Percentiles rank a stretch among this genome's conserved stretches.
Evolutionary conservation across 2,113 vertebrate genomes (phyloP).

Genomic region (Aegotheles bennettii): DNA sequence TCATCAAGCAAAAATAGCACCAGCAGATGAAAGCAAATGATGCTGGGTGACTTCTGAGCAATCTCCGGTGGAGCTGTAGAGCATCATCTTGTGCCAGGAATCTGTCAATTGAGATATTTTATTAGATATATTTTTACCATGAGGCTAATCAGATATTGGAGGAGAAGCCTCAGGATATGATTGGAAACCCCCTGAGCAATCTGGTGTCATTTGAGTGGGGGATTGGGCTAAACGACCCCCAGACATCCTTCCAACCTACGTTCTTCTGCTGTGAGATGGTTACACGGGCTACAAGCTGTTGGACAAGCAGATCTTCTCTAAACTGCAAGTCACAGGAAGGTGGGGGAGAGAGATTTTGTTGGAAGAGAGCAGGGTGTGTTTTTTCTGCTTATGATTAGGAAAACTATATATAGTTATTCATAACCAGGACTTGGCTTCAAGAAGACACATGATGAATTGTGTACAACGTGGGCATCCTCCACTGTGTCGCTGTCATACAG

Average conservation of each 20-base stretch:
- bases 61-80: not conserved
- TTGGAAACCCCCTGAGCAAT: fast-evolving
- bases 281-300: not conserved
- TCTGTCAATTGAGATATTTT: not conserved
- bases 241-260: not conserved
- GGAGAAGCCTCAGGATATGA: not conserved
- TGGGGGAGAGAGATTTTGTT: not conserved
- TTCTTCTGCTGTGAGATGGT: not conserved
- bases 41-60: not conserved
- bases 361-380: not conserved
- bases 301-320: not conserved
- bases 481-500: fast-evolving
- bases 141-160: not conserved
- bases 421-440: not conserved
- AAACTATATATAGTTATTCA: not conserved
- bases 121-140: not conserved
- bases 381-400: not conserved
- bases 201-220: not conserved
- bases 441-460: fast-evolving
- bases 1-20: not conserved
- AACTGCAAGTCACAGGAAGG: fast-evolving
- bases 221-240: not conserved
- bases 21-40: not conserved
- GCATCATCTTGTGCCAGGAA: not conserved
- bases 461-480: not conserved